phyloP scores from a whole-genome alignment of 2,113 vertebrate species.

The Elanoides forficatus region DNA sequence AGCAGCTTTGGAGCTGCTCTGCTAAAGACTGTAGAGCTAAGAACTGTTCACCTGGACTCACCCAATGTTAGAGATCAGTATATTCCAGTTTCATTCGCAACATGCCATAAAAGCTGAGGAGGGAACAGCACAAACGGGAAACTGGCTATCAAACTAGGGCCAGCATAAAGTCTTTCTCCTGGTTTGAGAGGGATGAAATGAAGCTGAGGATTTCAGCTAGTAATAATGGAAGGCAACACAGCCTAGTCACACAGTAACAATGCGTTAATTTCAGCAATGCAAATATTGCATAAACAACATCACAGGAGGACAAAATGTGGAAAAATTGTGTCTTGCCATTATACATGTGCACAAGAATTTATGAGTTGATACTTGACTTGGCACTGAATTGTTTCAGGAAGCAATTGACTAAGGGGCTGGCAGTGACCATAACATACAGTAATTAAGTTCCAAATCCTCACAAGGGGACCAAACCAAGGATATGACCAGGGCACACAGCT shows the following conservation, averaged over 20 bases:
- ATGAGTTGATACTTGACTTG: constrained; percentile 51
- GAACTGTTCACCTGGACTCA: not conserved
- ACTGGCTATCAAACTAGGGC: not conserved
- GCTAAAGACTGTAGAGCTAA: not conserved
- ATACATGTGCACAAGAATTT: constrained; percentile 12
- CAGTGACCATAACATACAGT: constrained; percentile 38
- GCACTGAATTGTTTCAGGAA: constrained; percentile 54
- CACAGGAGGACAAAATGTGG: not conserved
- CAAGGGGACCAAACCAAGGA: not conserved
- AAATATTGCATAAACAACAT: not conserved
- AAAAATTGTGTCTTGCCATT: constrained; percentile 15
- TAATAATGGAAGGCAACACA: not conserved
- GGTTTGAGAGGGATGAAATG: not conserved
- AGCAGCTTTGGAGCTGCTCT: not conserved
- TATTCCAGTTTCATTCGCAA: not conserved
- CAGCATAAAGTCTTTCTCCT: not conserved
- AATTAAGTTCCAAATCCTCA: constrained; percentile 53
- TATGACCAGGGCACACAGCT: constrained; percentile 16
- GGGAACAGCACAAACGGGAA: not conserved
- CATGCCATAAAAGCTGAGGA: not conserved
- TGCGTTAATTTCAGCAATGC: not conserved
- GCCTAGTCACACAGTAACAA: not conserved
- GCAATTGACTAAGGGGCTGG: constrained; percentile 46
- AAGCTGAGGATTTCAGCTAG: not conserved
- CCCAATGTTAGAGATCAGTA: not conserved